Evolutionary conservation across 2,797 vertebrate species (phyloP).

Genomic region (Sebastes kiyomatsui): DNA sequence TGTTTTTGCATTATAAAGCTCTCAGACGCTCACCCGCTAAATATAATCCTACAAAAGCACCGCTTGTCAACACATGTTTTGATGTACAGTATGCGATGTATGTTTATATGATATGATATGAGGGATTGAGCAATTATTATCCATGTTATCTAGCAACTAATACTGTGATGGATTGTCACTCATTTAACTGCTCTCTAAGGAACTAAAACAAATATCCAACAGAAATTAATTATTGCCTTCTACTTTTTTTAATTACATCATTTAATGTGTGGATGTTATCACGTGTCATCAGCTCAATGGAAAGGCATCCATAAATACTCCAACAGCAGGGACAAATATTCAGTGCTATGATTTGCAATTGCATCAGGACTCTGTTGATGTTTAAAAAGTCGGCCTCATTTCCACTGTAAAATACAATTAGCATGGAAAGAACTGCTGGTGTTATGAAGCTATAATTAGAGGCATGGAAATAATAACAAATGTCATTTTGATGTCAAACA

Average conservation of each 20-base stretch:
- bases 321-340: background rate
- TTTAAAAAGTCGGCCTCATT: background rate
- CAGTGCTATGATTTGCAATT: background rate
- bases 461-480: background rate
- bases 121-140: background rate
- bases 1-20: constrained; percentile 15
- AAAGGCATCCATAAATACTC: background rate
- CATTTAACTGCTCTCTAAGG: background rate
- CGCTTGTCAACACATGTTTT: background rate
- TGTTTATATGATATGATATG: background rate
- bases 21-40: background rate
- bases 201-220: background rate
- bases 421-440: background rate
- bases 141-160: background rate
- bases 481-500: background rate
- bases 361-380: background rate
- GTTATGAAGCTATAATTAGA: background rate
- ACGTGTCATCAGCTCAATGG: background rate
- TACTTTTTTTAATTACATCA: background rate
- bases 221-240: background rate
- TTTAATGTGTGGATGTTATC: background rate
- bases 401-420: background rate
- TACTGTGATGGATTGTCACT: background rate
- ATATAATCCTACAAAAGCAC: background rate
- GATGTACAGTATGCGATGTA: background rate